Conservation (phyloP, 1,140 invertebrate species). For the Drosophila suzukii region DNA sequence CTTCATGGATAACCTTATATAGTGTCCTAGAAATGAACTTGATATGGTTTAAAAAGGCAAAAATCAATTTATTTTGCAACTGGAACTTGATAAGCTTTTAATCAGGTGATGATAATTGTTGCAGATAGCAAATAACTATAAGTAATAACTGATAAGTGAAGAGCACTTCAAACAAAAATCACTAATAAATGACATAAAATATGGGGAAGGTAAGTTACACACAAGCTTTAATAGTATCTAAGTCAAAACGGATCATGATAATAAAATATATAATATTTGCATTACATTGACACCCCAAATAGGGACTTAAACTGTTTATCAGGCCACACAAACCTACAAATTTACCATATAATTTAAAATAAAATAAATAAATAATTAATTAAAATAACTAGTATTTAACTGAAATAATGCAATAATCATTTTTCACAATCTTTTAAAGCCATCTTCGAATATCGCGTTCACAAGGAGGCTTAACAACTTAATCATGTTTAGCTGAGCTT, state of each 20-base stretch:
- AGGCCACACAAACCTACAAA: background rate
- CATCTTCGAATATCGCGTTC: background rate
- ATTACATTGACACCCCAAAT: no score
- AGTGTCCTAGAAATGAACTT: conserved; percentile 43
- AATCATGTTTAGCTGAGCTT: conserved; percentile 21
- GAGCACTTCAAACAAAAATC: conserved; percentile 15
- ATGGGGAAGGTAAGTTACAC: conserved; percentile 11
- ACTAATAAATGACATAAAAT: conserved; percentile 17
- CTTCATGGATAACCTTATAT: background rate
- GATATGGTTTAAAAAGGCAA: background rate
- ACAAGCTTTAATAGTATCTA: background rate
- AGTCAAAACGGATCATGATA: no score
- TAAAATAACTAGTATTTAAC: no score
- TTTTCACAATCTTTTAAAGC: background rate
- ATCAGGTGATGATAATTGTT: conserved; percentile 11
- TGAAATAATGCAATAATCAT: background rate
- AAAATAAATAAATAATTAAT: no score
- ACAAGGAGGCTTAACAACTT: conserved; percentile 16
- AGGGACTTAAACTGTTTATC: no score
- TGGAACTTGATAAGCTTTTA: conserved; percentile 10
- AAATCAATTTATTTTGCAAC: conserved; percentile 14
- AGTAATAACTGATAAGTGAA: conserved; percentile 6
- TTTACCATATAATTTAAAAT: background rate
- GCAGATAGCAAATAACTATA: conserved; percentile 3
- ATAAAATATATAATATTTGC: no score